These are phyloP conservation scores for Bos taurus DNA, from an alignment of 2,113 vertebrate species.

Conservation along the genomic window DNA sequence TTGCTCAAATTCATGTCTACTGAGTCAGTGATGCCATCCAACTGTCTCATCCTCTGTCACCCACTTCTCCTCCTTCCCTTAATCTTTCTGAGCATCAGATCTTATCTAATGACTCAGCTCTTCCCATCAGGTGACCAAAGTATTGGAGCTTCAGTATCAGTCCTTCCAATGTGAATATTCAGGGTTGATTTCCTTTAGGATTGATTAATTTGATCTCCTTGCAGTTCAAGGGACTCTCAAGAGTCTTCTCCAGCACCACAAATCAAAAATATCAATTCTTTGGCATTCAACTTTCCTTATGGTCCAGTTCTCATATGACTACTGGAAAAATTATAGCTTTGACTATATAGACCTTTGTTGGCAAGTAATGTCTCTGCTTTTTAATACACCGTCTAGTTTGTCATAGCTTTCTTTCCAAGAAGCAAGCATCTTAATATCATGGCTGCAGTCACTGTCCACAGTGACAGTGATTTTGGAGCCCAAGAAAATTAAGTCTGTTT, in stretches of 20 bases:
- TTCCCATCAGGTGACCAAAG: background rate
- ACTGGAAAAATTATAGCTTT: background rate
- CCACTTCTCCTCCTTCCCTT: background rate
- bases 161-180: background rate
- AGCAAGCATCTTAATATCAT: background rate
- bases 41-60: background rate
- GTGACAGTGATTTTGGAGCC: background rate
- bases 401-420: background rate
- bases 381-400: background rate
- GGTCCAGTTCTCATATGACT: background rate
- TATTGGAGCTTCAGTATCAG: background rate
- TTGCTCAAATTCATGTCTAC: background rate
- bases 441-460: background rate
- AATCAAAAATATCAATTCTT: background rate
- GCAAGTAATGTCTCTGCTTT: background rate
- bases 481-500: background rate
- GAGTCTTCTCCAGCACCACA: background rate
- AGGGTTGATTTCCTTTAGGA: background rate
- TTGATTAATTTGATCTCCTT: background rate
- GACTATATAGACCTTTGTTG: background rate
- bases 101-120: background rate
- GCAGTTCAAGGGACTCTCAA: background rate
- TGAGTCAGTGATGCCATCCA: background rate
- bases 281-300: background rate
- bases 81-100: fast-evolving